Conservation (phyloP, 2,888 invertebrate species). For the Augiades crinisus region DNA sequence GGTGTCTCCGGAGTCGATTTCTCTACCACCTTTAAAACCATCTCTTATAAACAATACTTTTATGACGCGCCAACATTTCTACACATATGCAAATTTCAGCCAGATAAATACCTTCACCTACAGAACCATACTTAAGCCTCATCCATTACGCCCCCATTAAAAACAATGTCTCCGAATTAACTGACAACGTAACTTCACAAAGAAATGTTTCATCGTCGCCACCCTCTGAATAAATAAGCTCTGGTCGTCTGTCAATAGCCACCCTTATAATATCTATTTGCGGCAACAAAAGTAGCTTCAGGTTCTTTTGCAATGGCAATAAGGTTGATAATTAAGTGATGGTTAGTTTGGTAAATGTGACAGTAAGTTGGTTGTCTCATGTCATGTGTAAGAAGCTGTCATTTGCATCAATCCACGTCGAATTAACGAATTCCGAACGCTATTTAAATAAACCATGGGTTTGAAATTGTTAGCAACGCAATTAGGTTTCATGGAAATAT, state of each 20-base stretch:
- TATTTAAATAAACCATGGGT: slow-evolving; percentile 28
- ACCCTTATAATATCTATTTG: slow-evolving; percentile 35
- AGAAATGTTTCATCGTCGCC: slow-evolving; percentile 42
- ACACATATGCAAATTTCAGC: no score
- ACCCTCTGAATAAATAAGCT: slow-evolving; percentile 70
- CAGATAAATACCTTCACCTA: no score
- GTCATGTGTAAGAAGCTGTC: slow-evolving; percentile 57
- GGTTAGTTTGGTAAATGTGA: not conserved
- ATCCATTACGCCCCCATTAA: slow-evolving; percentile 21
- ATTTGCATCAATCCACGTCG: slow-evolving; percentile 73
- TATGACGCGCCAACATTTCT: no score
- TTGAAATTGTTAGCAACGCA: not conserved
- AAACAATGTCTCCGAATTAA: slow-evolving; percentile 18
- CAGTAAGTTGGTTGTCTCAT: slow-evolving; percentile 31
- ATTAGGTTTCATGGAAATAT: not conserved
- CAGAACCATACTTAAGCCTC: not conserved
- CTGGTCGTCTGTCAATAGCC: slow-evolving; percentile 61
- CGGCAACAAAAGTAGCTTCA: slow-evolving; percentile 16
- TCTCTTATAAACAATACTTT: no score
- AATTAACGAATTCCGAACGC: slow-evolving; percentile 61
- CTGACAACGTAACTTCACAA: slow-evolving; percentile 41
- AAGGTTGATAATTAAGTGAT: slow-evolving; percentile 21
- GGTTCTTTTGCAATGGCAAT: not conserved
- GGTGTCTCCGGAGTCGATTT: no score
- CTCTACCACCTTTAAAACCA: no score